phyloP scores from a whole-genome alignment of 2,888 invertebrate species.

The Lasius platythorax region DNA sequence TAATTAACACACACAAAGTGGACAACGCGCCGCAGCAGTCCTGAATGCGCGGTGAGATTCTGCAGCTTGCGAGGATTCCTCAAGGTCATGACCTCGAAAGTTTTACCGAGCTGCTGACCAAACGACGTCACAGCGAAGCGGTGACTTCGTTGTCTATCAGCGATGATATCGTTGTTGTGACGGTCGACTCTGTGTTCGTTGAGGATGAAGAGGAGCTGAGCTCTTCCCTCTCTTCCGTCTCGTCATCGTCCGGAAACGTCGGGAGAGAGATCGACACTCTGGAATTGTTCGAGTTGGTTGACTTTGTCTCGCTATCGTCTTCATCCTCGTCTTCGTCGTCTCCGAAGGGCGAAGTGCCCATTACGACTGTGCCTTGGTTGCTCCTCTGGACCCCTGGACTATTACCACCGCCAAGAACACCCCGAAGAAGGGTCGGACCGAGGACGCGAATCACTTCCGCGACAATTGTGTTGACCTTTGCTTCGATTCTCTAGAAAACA shows the following conservation, averaged over 20 bases:
- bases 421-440: slow-evolving; percentile 91
- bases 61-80: slow-evolving; percentile 38
- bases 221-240: slow-evolving; percentile 82
- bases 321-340: slow-evolving; percentile 86
- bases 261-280: slow-evolving; percentile 89
- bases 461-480: slow-evolving; percentile 92
- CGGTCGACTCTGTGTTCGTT: slow-evolving; percentile 57
- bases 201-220: slow-evolving; percentile 71
- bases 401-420: slow-evolving; percentile 87
- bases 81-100: slow-evolving; percentile 66
- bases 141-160: slow-evolving; percentile 35
- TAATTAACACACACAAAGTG: slow-evolving; percentile 42
- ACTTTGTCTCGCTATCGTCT: slow-evolving; percentile 83
- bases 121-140: slow-evolving; percentile 56
- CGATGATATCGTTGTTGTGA: background rate
- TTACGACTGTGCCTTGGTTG: slow-evolving; percentile 83
- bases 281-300: slow-evolving; percentile 83
- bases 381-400: slow-evolving; percentile 77
- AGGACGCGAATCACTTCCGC: slow-evolving; percentile 91
- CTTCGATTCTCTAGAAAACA: slow-evolving; percentile 90
- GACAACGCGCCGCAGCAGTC: slow-evolving; percentile 73
- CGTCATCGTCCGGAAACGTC: slow-evolving; percentile 90
- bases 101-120: slow-evolving; percentile 63
- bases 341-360: slow-evolving; percentile 83
- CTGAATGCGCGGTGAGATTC: slow-evolving; percentile 71